Conservation (phyloP, 2,888 invertebrate genomes). For the Diplolepis rosae region DNA sequence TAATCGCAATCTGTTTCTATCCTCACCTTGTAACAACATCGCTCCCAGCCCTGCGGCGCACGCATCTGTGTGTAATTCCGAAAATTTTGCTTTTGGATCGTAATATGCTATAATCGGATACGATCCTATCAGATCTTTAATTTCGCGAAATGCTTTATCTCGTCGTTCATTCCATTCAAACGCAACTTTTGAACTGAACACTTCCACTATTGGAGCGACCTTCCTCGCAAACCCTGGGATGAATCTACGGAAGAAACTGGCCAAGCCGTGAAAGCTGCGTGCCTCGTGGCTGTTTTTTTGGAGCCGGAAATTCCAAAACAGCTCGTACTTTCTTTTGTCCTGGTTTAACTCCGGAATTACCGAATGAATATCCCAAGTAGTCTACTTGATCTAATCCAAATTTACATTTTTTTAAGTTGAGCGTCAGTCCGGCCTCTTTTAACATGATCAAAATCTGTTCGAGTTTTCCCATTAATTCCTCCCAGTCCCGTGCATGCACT, state of each 20-base stretch:
- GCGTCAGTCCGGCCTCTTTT: slow-evolving; percentile 48
- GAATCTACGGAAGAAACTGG: slow-evolving; percentile 36
- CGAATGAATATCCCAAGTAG: slow-evolving; percentile 53
- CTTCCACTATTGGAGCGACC: not conserved
- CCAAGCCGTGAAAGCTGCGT: slow-evolving; percentile 29
- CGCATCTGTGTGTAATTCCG: too few relatives aligned
- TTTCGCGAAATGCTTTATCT: too few relatives aligned
- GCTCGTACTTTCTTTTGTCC: slow-evolving; percentile 47
- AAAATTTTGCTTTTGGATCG: too few relatives aligned
- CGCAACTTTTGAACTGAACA: too few relatives aligned
- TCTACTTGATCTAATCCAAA: slow-evolving; percentile 51
- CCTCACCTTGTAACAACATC: too few relatives aligned
- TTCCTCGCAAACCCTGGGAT: slow-evolving; percentile 25
- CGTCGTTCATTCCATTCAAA: too few relatives aligned
- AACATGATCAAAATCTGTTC: slow-evolving; percentile 30
- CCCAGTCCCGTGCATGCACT: not conserved
- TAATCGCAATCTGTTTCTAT: too few relatives aligned
- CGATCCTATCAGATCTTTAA: too few relatives aligned
- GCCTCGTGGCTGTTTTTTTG: slow-evolving; percentile 22
- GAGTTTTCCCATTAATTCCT: not conserved
- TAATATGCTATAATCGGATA: too few relatives aligned
- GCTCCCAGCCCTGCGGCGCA: too few relatives aligned
- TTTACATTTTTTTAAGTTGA: slow-evolving; percentile 55
- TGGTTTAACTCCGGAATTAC: slow-evolving; percentile 8
- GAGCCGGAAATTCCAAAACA: slow-evolving; percentile 24